Base-by-base conservation (phyloP, 2,888 invertebrate species). In the Dromius quadrimaculatus region DNA sequence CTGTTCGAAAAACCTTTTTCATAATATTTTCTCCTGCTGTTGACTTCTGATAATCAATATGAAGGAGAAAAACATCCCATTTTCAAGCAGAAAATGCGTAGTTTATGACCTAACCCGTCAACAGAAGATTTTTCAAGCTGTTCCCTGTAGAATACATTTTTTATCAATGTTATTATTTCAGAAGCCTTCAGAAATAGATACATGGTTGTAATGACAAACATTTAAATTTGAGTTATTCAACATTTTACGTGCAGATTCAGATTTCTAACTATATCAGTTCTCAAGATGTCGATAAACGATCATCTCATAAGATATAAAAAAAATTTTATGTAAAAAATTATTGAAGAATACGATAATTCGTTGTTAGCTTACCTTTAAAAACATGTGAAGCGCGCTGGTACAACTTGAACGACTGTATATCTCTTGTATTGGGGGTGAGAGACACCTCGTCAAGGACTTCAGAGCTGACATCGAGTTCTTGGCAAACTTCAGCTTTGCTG, bases 381-480 rank as follows among this genome's bases (percentile, higher is more conserved):
- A 98, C 98, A 80, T 99, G 98, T 22, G 91, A 83, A 2, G 96
- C 94, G 74, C 99, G 88, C 79, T 97, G 92, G 73, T 88, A 87
- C 32, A 98, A 85, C 81, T 94, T 92, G 78, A 94, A 93, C 74
- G 85, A 84, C 73, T 84, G 79, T 76, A 91, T 85, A 73, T 88
- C 81, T 68, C 82, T 82, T 9, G 91, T 92, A 76, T 90, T 88
- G 68, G 84, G 81, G 47, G 88, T 89, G 54, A 95, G 83, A 74
- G 90, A 88, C 74, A 85, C 85, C 20, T 87, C 84, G 72, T 89
- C 87, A 74, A 97, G 84, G 76, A 90, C 87, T 23, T 87, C 84
- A 75, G 87, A 84, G 61, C 83, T 84, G 2, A 90, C 83, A 50
- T 84, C 84, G 63, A 94, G 83, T 72, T 87, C 84, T 59, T 82